Evolutionary conservation across 2,888 invertebrate genomes (phyloP).

Genomic region (Eristalis arbustorum): DNA sequence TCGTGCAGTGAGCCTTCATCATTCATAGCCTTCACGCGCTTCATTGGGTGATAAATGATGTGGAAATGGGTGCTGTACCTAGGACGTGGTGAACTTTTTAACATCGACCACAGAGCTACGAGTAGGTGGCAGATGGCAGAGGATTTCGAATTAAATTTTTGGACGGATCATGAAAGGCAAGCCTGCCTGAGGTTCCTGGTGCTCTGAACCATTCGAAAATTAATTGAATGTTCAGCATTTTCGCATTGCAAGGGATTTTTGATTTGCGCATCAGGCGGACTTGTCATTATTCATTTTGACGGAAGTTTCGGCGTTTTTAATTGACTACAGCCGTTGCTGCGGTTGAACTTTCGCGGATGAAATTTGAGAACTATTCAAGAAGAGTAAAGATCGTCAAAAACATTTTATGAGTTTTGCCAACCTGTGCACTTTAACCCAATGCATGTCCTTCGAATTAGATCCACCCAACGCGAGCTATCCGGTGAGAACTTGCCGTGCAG

Average conservation of each 20-base stretch:
- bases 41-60: neutral
- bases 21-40: slow-evolving; percentile 40
- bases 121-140: neutral
- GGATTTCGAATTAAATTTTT: neutral
- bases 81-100: neutral
- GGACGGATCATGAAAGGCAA: neutral
- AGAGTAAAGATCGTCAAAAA: too few species aligned
- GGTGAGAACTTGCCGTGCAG: too few species aligned
- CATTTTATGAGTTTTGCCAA: too few species aligned
- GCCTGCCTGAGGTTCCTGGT: neutral
- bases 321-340: neutral
- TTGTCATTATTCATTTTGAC: neutral
- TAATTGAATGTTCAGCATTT: neutral
- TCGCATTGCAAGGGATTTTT: neutral
- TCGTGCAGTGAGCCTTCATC: neutral
- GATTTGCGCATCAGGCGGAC: neutral
- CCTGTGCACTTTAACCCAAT: too few species aligned
- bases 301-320: neutral
- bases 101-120: neutral
- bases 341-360: too few species aligned
- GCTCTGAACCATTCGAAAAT: neutral
- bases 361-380: too few species aligned
- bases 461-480: too few species aligned
- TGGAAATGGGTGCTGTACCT: slow-evolving; percentile 19
- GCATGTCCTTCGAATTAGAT: too few species aligned